Base-by-base conservation (phyloP, 2,888 invertebrate genomes). In the Dryomyza anilis region DNA sequence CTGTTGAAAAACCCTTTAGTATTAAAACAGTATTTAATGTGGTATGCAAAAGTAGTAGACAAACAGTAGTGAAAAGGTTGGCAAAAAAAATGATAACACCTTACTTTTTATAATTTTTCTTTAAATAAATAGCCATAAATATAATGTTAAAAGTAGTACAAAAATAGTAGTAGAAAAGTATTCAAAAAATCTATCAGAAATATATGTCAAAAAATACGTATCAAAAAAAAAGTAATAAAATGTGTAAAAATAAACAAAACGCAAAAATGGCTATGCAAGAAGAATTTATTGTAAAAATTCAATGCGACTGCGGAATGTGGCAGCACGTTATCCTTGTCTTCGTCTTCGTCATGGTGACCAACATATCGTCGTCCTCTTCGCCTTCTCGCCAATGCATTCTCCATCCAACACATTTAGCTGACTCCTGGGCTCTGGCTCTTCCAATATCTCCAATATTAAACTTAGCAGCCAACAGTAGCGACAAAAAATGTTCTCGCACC, bases 211-310 rank as follows among this genome's bases (percentile, higher is more conserved):
- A n/a, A n/a, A n/a, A n/a, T n/a, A n/a, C n/a, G n/a, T n/a, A n/a
- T n/a, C n/a, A n/a, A n/a, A n/a, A n/a, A n/a, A n/a, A n/a, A n/a
- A n/a, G n/a, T n/a, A n/a, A n/a, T n/a, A n/a, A n/a, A n/a, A n/a
- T n/a, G n/a, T n/a, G n/a, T n/a, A n/a, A n/a, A n/a, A 52, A 50
- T 16, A 16, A 50, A 3, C 25, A 7, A 14, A 29, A 52, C 29
- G 16, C 25, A 43, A 57, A 23, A 21, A 43, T 2, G 39, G n/a
- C n/a, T n/a, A n/a, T 7, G 29, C 3, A 30, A 29, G 12, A 23
- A 33, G 27, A 63, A 63, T 48, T 50, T 48, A 63, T 56, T 46
- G 56, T 30, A 48, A 48, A 63, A 63, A 56, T 63, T 25, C 56
- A 63, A 56, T 56, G 48, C 36, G 46, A 56, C 46, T 19, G 25